Evolutionary conservation across 2,113 vertebrate species (phyloP).

Genomic region (Callithrix jacchus): DNA sequence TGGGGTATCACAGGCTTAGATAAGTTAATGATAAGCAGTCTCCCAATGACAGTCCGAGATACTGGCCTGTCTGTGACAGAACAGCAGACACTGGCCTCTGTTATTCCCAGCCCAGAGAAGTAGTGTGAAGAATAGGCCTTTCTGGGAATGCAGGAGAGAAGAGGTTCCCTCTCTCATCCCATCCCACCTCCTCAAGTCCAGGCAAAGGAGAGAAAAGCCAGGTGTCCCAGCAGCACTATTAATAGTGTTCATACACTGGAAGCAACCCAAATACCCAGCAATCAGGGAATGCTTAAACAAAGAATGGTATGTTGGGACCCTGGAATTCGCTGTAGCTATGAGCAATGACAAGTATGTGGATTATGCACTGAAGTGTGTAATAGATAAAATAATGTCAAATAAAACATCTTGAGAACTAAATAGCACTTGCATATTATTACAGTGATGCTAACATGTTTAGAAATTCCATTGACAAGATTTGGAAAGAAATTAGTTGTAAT

Average conservation of each 20-base stretch:
- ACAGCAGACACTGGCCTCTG: not conserved
- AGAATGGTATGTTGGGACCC: not conserved
- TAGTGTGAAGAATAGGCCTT: not conserved
- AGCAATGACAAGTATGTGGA: constrained; percentile 60
- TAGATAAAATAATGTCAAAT: constrained; percentile 60
- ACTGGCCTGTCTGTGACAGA: not conserved
- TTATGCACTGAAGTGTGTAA: not conserved
- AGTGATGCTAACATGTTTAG: constrained; percentile 45
- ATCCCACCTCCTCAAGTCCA: not conserved
- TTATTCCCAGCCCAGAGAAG: not conserved
- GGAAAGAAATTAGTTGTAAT: constrained; percentile 34
- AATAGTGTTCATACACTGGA: constrained; percentile 50
- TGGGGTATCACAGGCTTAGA: not conserved
- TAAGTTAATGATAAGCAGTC: not conserved
- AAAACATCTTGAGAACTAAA: constrained; percentile 32
- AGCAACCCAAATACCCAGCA: constrained; percentile 1
- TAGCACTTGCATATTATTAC: constrained; percentile 40
- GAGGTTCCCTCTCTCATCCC: not conserved
- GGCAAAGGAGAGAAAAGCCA: constrained; percentile 63
- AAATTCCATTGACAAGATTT: constrained; percentile 25
- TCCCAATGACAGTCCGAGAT: not conserved
- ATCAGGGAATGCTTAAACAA: constrained; percentile 45
- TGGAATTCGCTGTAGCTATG: not conserved
- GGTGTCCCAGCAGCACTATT: constrained; percentile 50
- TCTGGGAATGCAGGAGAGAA: not conserved